These are phyloP conservation scores for Liolophura sinensis DNA, from an alignment of 1,140 invertebrate species.

Conservation along the genomic window DNA sequence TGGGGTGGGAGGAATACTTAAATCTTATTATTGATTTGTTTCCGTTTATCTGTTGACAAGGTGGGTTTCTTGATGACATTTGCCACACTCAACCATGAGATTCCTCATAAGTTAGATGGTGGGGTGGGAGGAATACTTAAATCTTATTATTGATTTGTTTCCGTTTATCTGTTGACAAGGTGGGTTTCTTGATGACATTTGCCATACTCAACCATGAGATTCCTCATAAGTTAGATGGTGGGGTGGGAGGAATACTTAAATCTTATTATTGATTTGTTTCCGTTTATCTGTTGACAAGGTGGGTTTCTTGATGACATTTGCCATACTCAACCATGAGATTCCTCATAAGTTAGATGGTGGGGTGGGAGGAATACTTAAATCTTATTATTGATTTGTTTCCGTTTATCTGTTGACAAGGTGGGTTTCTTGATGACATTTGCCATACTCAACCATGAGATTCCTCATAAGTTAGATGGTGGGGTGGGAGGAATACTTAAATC, in stretches of 20 bases:
- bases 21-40: no score
- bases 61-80: constrained; percentile 90
- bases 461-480: constrained; percentile 95
- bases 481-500: no score
- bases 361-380: no score
- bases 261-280: no score
- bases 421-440: constrained; percentile 91
- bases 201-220: constrained; percentile 96
- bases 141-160: no score
- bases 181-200: constrained; percentile 88
- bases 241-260: no score
- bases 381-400: neutral
- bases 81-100: constrained; percentile 94
- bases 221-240: constrained; percentile 96
- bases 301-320: constrained; percentile 88
- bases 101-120: constrained; percentile 97
- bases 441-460: constrained; percentile 95
- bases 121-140: no score
- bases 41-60: no score
- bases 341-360: constrained; percentile 96
- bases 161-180: no score
- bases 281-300: no score
- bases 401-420: constrained; percentile 66
- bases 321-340: constrained; percentile 95
- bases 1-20: no score